Evolutionary conservation across 2,797 vertebrate genomes (phyloP).

Genomic region (Novumbra hubbsi): DNA sequence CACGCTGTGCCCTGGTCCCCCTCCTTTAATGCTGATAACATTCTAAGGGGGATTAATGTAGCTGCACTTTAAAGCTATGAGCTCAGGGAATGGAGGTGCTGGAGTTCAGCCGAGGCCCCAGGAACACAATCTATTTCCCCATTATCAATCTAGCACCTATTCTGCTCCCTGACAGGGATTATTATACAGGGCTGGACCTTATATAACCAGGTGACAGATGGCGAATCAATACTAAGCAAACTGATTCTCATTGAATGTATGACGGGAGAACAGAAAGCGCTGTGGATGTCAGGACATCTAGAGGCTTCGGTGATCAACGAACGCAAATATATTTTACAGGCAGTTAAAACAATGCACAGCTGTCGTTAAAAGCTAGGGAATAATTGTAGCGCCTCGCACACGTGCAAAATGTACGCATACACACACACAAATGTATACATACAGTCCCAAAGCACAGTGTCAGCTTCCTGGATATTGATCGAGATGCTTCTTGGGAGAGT

Average conservation of each 20-base stretch:
- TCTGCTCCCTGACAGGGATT: slow-evolving; percentile 41
- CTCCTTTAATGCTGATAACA: neutral
- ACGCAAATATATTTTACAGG: neutral
- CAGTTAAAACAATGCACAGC: neutral
- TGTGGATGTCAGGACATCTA: neutral
- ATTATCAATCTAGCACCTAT: slow-evolving; percentile 67
- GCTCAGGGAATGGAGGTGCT: neutral
- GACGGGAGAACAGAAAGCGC: neutral
- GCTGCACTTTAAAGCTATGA: slow-evolving; percentile 2
- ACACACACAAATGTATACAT: neutral
- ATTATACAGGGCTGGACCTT: neutral
- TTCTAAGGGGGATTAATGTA: neutral
- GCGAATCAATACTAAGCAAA: neutral
- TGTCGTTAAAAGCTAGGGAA: neutral
- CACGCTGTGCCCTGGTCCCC: too few species aligned
- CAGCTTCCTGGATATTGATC: neutral
- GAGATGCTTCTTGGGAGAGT: neutral
- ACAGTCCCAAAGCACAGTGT: neutral
- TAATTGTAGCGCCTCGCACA: too few species aligned
- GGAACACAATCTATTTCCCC: slow-evolving; percentile 39
- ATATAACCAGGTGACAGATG: neutral
- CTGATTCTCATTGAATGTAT: neutral
- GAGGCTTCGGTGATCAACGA: neutral
- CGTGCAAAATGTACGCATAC: too few species aligned
- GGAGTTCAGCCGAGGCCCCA: slow-evolving; percentile 10